Evolutionary conservation across 2,113 vertebrate genomes (phyloP).

Genomic region (Puffinus mauretanicus): DNA sequence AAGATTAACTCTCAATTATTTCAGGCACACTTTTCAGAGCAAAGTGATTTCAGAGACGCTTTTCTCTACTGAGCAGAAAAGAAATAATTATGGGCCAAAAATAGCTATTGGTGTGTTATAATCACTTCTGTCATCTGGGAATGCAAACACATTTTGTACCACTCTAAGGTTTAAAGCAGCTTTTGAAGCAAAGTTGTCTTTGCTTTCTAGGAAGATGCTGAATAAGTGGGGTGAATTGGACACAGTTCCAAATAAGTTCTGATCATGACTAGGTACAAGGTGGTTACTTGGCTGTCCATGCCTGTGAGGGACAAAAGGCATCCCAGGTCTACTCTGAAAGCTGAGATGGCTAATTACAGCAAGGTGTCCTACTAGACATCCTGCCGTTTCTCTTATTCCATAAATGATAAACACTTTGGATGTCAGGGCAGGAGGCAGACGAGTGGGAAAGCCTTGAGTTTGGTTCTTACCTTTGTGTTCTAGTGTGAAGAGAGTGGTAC

Average conservation of each 20-base stretch:
- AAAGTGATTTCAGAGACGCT: neutral
- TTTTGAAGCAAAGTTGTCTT: neutral
- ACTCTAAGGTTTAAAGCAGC: neutral
- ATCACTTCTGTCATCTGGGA: neutral
- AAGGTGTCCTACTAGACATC: neutral
- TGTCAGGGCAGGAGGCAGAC: neutral
- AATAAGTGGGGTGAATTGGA: neutral
- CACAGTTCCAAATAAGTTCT: neutral
- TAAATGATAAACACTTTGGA: neutral
- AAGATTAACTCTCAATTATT: constrained; percentile 14
- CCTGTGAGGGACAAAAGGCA: neutral
- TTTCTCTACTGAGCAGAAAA: constrained; percentile 2
- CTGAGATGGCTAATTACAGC: neutral
- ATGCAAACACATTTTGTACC: neutral
- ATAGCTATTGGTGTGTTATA: constrained; percentile 8
- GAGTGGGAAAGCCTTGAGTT: neutral
- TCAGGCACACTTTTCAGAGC: neutral
- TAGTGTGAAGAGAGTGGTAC: neutral
- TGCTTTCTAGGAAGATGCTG: neutral
- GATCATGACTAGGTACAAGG: neutral
- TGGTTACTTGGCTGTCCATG: neutral
- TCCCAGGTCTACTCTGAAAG: neutral
- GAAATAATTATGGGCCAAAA: constrained; percentile 30
- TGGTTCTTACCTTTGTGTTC: neutral
- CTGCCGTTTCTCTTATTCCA: neutral